phyloP scores from a whole-genome alignment of 2,113 vertebrate genomes.

The Lethenteron reissneri region DNA sequence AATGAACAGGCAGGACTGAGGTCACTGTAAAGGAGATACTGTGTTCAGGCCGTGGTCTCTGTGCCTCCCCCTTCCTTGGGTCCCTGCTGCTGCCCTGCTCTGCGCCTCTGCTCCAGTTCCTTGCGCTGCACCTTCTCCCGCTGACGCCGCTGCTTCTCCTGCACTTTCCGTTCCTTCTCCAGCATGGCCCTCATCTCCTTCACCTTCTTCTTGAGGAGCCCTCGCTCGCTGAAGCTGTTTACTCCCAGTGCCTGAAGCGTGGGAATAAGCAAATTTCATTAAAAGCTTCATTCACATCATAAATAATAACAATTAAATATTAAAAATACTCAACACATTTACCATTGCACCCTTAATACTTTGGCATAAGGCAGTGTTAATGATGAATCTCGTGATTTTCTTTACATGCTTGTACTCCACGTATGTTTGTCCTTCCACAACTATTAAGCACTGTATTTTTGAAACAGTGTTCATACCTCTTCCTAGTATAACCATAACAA shows the following conservation, averaged over 20 bases:
- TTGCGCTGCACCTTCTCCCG: constrained; percentile 44
- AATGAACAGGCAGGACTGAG: no score
- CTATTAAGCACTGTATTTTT: not conserved
- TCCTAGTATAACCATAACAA: constrained; percentile 5
- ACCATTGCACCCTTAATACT: constrained; percentile 2
- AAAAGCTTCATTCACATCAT: constrained; percentile 4
- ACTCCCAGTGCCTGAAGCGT: constrained; percentile 47
- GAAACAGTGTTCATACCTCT: not conserved
- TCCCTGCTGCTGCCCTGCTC: no score
- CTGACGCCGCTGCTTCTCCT: constrained; percentile 66
- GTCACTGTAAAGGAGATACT: no score
- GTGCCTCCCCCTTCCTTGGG: no score
- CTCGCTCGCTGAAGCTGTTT: constrained; percentile 51
- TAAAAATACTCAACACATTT: constrained; percentile 9
- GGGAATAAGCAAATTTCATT: not conserved
- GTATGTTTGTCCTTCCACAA: constrained; percentile 10
- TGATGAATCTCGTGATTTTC: not conserved
- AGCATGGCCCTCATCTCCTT: constrained; percentile 64
- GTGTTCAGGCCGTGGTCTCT: no score
- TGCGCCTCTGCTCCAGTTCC: constrained; percentile 30
- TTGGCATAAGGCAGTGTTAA: not conserved
- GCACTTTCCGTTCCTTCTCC: constrained; percentile 55
- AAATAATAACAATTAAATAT: constrained; percentile 10
- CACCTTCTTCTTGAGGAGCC: constrained; percentile 64
- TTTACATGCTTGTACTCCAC: constrained; percentile 17